Evolutionary conservation across 2,888 invertebrate species (phyloP).

Genomic region (Deroplatys truncata): DNA sequence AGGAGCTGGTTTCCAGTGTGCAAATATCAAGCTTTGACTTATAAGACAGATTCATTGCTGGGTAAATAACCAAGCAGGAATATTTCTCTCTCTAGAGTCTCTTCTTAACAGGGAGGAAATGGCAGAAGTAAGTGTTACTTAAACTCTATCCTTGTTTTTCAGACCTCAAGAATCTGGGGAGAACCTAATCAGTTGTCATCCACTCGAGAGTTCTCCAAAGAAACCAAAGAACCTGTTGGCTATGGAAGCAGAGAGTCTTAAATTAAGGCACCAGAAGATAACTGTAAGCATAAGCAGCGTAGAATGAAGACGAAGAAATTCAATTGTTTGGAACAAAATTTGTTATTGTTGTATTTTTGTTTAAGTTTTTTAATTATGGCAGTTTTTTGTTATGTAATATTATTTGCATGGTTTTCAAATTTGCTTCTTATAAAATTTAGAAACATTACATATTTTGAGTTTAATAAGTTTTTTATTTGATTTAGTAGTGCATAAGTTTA

Average conservation of each 20-base stretch:
- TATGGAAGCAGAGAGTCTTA: slow-evolving; percentile 67
- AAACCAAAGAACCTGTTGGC: slow-evolving; percentile 69
- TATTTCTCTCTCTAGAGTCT: no score
- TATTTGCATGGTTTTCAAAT: not conserved
- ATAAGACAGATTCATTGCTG: no score
- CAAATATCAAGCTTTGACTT: no score
- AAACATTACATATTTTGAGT: not conserved
- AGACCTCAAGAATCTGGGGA: slow-evolving; percentile 70
- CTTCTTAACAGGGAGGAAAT: no score
- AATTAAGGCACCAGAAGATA: slow-evolving; percentile 59
- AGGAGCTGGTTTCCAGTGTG: no score
- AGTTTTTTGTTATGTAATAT: not conserved
- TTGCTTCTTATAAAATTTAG: not conserved
- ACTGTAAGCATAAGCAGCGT: slow-evolving; percentile 44
- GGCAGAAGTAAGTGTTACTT: no score
- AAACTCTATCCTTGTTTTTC: slow-evolving; percentile 5
- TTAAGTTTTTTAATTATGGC: not conserved
- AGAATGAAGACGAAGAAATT: not conserved
- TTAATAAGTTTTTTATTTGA: not conserved
- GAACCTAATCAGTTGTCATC: slow-evolving; percentile 69
- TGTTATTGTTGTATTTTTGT: not conserved
- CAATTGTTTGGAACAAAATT: not conserved
- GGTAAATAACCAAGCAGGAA: no score
- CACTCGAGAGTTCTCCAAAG: slow-evolving; percentile 61
- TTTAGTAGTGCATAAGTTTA: not conserved